Evolutionary conservation across 2,797 vertebrate genomes (phyloP).

Genomic region (Gambelia wislizenii): DNA sequence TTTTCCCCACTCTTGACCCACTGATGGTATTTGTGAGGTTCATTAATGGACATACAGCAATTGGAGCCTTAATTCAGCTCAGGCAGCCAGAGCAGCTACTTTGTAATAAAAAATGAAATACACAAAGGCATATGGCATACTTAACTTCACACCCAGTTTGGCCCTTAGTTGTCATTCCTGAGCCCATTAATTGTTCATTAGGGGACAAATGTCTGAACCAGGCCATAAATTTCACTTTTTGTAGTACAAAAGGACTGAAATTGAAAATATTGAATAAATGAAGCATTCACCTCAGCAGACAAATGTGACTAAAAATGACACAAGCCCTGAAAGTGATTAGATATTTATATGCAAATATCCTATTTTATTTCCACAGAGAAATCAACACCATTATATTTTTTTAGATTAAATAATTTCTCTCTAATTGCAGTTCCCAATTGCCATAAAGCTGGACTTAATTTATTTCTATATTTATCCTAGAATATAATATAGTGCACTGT

Average conservation of each 20-base stretch:
- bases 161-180: background rate
- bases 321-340: background rate
- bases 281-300: no score
- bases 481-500: background rate
- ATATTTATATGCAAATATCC: background rate
- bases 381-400: background rate
- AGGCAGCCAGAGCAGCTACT: background rate
- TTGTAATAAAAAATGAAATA: background rate
- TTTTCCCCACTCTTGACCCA: no score
- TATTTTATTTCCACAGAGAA: background rate
- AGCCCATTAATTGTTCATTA: background rate
- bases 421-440: background rate
- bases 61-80: no score
- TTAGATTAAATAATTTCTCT: background rate
- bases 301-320: background rate
- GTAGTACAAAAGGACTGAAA: background rate
- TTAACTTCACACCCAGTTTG: background rate
- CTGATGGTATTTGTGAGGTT: no score
- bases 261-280: background rate
- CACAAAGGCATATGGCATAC: background rate
- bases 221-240: background rate
- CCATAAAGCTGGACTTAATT: slow-evolving; percentile 2
- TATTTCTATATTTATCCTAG: background rate
- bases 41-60: no score
- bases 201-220: background rate